phyloP scores from a whole-genome alignment of 2,113 vertebrate genomes.

The Tor tambroides region DNA sequence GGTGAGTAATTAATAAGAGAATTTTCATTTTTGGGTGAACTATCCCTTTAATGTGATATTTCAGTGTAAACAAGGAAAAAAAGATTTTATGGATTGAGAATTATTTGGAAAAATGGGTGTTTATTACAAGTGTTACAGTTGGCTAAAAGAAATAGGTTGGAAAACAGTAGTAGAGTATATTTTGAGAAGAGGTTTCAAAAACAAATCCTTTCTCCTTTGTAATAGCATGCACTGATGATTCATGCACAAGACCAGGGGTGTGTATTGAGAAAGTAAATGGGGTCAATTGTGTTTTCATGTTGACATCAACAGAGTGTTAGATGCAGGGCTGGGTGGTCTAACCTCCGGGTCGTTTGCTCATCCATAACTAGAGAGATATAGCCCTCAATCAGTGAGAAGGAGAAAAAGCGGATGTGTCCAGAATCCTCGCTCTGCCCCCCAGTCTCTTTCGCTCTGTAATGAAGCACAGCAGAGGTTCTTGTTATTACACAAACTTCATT shows the following conservation, averaged over 20 bases:
- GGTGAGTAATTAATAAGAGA: no score
- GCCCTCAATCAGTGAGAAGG: constrained; percentile 98
- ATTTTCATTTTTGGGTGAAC: no score
- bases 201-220: no score
- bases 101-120: background rate
- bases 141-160: background rate
- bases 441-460: constrained; percentile 85
- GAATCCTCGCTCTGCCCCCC: constrained; percentile 83
- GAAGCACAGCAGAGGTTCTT: background rate
- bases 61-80: background rate
- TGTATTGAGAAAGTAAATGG: background rate
- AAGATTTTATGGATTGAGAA: background rate
- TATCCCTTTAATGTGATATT: background rate
- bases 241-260: background rate
- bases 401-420: constrained; percentile 96
- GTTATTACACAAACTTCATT: constrained; percentile 15
- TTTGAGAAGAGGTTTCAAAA: background rate
- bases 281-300: background rate
- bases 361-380: constrained; percentile 99
- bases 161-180: background rate
- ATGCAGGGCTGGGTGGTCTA: constrained; percentile 39
- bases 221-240: background rate
- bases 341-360: constrained; percentile 95
- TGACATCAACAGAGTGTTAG: background rate
- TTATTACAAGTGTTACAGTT: background rate